Evolutionary conservation across 2,888 invertebrate species (phyloP), one percentile per base, ranked within the genome.

Genomic region (Brenthis ino): DNA sequence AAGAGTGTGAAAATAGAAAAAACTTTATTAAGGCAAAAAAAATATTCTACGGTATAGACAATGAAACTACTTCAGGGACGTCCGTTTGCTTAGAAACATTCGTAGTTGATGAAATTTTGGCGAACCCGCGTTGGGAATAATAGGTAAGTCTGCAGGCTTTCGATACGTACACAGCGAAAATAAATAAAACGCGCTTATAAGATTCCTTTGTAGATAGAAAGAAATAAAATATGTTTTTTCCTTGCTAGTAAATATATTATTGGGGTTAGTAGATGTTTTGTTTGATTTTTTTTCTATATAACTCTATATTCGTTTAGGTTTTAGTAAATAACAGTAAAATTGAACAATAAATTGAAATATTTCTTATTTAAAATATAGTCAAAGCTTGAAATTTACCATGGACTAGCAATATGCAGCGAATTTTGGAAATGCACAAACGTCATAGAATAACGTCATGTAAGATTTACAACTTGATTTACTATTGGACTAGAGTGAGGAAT

Each of bases 91-190:
- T 51, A 64, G 60, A 64, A 68, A 68, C 64, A 64, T 67, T 71
- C 43, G 58, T 20, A 69, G 66, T 51, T 69, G 67, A 71, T 71
- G 64, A 71, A 71, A 65, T 71, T 68, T 71, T 24, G 53, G 58
- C 14, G 53, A 57, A 58, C 20, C 67, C 58, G 64, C 58, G 28
- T 28, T 69, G 71, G 69, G 71, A 71, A 71, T 71, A 71, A 65
- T 68, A 69, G 65, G 55, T 33, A 33, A 33, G 65, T 57, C 65
- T 54, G 53, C 66, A 68, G 51, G 51, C 54, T 66, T 56, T 58
- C 64, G 51, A 64, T 69, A 66, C 55, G 51, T 55, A 65, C 48
- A n/a, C 24, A 57, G 64, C 43, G 61, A 70, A 70, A 70, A 69
- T 63, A 69, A 70, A 71, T 71, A 68, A 68, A 68, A 65, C 57